Evolutionary conservation across 2,113 vertebrate genomes (phyloP).

Genomic region (Irena cyanogastra): DNA sequence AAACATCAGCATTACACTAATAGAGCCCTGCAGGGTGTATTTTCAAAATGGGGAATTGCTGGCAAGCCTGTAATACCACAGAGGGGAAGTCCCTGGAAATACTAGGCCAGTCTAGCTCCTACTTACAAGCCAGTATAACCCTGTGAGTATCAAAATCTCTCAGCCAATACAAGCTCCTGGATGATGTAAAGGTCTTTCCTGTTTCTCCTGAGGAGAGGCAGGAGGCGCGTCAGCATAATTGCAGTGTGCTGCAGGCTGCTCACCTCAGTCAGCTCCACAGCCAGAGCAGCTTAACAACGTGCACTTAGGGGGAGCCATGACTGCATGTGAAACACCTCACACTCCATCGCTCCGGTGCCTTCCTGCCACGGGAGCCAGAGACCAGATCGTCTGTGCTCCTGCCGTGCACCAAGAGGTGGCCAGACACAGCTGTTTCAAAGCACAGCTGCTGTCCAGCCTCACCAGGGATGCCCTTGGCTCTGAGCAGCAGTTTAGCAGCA

Average conservation of each 20-base stretch:
- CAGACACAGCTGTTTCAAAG: neutral
- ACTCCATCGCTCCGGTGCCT: accelerated
- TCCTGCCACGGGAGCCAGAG: neutral
- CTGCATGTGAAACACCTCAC: neutral
- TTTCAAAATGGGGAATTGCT: conserved; percentile 1
- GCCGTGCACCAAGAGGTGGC: neutral
- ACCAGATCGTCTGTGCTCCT: neutral
- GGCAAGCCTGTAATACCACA: neutral
- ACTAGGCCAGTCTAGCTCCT: neutral
- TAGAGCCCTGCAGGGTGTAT: neutral
- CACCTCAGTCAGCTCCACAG: neutral
- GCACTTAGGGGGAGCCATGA: neutral
- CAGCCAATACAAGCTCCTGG: neutral
- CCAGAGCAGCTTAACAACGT: neutral
- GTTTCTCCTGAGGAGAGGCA: neutral
- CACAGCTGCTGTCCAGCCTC: neutral
- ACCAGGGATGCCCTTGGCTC: neutral
- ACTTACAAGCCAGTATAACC: neutral
- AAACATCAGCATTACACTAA: neutral
- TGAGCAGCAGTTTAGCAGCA: neutral
- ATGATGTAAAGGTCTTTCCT: conserved; percentile 22
- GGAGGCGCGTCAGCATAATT: neutral
- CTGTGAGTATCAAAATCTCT: neutral
- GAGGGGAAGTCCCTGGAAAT: conserved; percentile 33
- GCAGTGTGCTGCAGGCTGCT: neutral